Evolutionary conservation across 2,797 vertebrate genomes (phyloP).

Genomic region (Pseudomugil tenellus): DNA sequence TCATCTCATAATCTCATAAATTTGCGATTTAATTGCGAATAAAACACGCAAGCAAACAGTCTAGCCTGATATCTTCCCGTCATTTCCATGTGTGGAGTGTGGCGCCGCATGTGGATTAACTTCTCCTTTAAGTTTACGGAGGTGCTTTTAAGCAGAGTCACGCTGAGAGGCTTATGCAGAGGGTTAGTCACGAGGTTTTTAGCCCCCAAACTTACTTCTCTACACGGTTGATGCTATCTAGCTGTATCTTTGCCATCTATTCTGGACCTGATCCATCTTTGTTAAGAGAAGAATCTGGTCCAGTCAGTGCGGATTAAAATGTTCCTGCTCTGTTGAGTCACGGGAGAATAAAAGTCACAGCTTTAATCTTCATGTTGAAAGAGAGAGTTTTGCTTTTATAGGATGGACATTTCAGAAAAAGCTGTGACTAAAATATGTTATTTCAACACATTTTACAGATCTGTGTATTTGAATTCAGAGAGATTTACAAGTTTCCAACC

Average conservation of each 20-base stretch:
- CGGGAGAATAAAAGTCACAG: neutral
- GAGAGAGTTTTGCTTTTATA: neutral
- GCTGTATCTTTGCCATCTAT: neutral
- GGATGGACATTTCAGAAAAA: neutral
- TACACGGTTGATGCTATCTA: neutral
- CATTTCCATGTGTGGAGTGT: neutral
- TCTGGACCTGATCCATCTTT: neutral
- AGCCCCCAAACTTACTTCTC: neutral
- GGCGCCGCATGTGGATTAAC: slow-evolving; percentile 2
- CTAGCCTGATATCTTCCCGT: too few relatives aligned
- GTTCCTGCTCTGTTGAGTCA: too few relatives aligned
- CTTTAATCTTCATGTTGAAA: neutral
- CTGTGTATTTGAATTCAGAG: too few relatives aligned
- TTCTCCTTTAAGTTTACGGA: slow-evolving; percentile 1
- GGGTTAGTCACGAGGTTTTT: slow-evolving; percentile 54
- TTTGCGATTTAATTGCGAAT: too few relatives aligned
- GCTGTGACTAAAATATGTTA: too few relatives aligned
- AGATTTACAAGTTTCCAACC: too few relatives aligned
- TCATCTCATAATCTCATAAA: too few relatives aligned
- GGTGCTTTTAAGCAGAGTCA: slow-evolving; percentile 69
- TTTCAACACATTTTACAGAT: too few relatives aligned
- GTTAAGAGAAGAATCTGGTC: neutral
- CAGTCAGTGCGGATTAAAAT: neutral
- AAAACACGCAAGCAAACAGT: too few relatives aligned
- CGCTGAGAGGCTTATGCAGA: slow-evolving; percentile 47